A percentile compares a stretch with the other conserved stretches of the same genome.
These are phyloP conservation scores for Agrypnia vestita DNA, from an alignment of 1,140 invertebrate genomes.

Conservation along the genomic window DNA sequence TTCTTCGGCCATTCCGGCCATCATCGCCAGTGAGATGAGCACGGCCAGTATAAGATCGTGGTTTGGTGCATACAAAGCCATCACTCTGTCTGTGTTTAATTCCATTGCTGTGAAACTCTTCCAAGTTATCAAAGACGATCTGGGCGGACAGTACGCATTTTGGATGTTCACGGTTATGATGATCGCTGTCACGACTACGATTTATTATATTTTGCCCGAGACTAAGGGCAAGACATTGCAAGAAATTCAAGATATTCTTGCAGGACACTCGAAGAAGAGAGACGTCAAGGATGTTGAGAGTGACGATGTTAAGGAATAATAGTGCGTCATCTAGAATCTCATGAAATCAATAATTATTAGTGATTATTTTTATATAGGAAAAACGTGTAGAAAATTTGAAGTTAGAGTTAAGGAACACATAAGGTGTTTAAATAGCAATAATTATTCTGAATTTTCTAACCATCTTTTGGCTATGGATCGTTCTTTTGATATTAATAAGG, in stretches of 20 bases:
- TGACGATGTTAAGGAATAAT: no score
- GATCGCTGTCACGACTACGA: not conserved
- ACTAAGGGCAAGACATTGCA: slow-evolving; percentile 30
- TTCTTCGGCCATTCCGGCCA: not conserved
- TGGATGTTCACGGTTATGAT: slow-evolving; percentile 18
- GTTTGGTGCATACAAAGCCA: slow-evolving; percentile 21
- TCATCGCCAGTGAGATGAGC: slow-evolving; percentile 59
- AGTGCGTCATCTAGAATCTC: no score
- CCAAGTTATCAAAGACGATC: slow-evolving; percentile 16
- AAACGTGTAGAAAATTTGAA: no score
- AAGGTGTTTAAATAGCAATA: no score
- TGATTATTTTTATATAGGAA: no score
- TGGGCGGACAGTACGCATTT: slow-evolving; percentile 1
- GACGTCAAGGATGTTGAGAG: no score
- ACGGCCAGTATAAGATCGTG: slow-evolving; percentile 5
- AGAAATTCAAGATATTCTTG: slow-evolving; percentile 38
- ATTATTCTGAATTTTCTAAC: no score
- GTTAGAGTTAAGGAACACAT: no score
- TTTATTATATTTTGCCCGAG: slow-evolving; percentile 27
- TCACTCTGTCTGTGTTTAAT: slow-evolving; percentile 5
- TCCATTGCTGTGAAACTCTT: slow-evolving; percentile 9
- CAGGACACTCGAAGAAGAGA: not conserved
- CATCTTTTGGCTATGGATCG: no score
- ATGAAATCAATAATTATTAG: no score
- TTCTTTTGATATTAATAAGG: no score